Evolutionary conservation across 64 coral and sea anemone species (phyloP), one percentile per base, ranked within the genome.

Genomic region (Dendrophyllia cribrosa): DNA sequence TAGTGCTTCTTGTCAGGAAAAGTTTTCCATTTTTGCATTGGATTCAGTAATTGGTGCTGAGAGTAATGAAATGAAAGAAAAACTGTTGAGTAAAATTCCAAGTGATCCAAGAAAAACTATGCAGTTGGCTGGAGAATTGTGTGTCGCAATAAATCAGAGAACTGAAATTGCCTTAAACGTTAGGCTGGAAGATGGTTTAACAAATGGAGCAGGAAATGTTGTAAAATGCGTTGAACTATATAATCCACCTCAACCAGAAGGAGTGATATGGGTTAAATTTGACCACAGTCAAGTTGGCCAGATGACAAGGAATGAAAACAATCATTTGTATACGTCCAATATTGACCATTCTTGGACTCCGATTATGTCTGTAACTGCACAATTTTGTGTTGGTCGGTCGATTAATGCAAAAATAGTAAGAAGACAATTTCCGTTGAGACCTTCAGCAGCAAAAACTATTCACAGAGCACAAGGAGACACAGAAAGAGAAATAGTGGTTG

Each of bases 191-290:
- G 90, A 92, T 85, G 89, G 78, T 59, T 43, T 91, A 34, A 91
- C 78, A 84, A 91, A 91, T 74, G 78, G 89, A 20, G 91, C 82
- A 62, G 71, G 72, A 20, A 92, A 87, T 53, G 58, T 92, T 15
- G 58, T 92, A 63, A 87, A 87, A 25, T 55, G 15, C 16, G 51
- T 92, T 22, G 47, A 92, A 51, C 49, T 87, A 47, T 53, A 76
- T 63, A 19, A 85, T 23, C 59, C 53, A 70, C 86, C 53, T 53
- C 62, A 82, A 87, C 72, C 91, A 66, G 76, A 81, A 19, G 91
- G 91, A 76, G 19, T 66, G 43, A 83, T 87, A 22, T 92, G 91
- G 91, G 91, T 92, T 1, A n/a, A 77, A 45, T 93, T 93, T 93
- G 92, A 93, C 24, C 64, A 88, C 43, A 3, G 6, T 23, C 52